Conservation (phyloP, 2,888 invertebrate species). For the Congeria kusceri region DNA sequence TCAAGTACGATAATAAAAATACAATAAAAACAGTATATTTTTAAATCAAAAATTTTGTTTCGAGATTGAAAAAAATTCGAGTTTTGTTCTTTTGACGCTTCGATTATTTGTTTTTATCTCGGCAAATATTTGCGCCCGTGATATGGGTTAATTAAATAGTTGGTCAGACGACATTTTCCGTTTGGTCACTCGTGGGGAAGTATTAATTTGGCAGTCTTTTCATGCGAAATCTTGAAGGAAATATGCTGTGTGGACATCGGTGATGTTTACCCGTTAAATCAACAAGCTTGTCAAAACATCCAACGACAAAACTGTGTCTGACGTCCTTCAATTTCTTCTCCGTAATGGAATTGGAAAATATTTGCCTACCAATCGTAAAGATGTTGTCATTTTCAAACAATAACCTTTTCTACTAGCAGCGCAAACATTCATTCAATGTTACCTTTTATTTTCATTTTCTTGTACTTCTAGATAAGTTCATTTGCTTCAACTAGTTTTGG, state of each 20-base stretch:
- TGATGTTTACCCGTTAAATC: constrained; percentile 60
- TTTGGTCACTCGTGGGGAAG: constrained; percentile 3
- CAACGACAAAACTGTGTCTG: constrained; percentile 31
- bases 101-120: not conserved
- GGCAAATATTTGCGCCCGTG: constrained; percentile 1
- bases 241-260: constrained; percentile 28
- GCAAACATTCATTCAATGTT: too few species aligned
- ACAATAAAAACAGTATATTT: too few species aligned
- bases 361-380: constrained; percentile 48
- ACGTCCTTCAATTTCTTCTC: constrained; percentile 29
- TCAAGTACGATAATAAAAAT: too few species aligned
- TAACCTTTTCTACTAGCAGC: too few species aligned
- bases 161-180: constrained; percentile 24
- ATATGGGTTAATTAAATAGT: constrained; percentile 7
- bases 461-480: too few species aligned
- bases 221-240: constrained; percentile 29
- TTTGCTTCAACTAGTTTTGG: too few species aligned
- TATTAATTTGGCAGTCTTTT: constrained; percentile 10
- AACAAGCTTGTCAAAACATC: constrained; percentile 52
- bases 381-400: too few species aligned
- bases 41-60: too few species aligned
- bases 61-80: not conserved
- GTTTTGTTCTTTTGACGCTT: not conserved
- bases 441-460: too few species aligned
- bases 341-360: constrained; percentile 53